These are phyloP conservation scores for Tholera decimalis DNA, from an alignment of 2,888 invertebrate species.

Conservation along the genomic window DNA sequence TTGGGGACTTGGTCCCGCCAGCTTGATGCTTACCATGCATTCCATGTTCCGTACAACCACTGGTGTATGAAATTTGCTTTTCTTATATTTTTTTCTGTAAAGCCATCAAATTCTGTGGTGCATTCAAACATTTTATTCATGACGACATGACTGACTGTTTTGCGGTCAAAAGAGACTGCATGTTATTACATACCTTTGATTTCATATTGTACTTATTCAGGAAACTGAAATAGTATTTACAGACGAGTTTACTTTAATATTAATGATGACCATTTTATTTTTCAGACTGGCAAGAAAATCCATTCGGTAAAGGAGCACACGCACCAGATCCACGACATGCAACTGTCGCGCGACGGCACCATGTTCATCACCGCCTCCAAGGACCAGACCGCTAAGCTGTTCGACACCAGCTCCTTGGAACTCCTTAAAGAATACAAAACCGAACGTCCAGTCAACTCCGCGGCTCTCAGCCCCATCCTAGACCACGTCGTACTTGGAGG, in stretches of 20 bases:
- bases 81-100: too few species aligned
- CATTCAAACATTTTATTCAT: background rate
- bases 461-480: slow-evolving; percentile 98
- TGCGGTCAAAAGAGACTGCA: too few species aligned
- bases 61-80: too few species aligned
- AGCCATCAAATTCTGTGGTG: background rate
- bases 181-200: too few species aligned
- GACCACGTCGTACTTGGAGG: slow-evolving; percentile 99
- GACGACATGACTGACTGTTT: too few species aligned
- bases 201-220: too few species aligned
- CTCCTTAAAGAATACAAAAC: slow-evolving; percentile 99
- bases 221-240: too few species aligned
- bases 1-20: too few species aligned
- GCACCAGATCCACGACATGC: slow-evolving; percentile 98
- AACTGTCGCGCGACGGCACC: slow-evolving; percentile 97
- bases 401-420: slow-evolving; percentile 97
- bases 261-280: slow-evolving; percentile 54
- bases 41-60: too few species aligned
- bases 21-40: too few species aligned
- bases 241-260: background rate
- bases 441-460: slow-evolving; percentile 99
- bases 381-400: slow-evolving; percentile 98
- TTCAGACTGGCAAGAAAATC: slow-evolving; percentile 95
- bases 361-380: slow-evolving; percentile 99
- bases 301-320: slow-evolving; percentile 96